Evolutionary conservation across 2,797 vertebrate genomes (phyloP).

Genomic region (Acrossocheilus wenchowensis): DNA sequence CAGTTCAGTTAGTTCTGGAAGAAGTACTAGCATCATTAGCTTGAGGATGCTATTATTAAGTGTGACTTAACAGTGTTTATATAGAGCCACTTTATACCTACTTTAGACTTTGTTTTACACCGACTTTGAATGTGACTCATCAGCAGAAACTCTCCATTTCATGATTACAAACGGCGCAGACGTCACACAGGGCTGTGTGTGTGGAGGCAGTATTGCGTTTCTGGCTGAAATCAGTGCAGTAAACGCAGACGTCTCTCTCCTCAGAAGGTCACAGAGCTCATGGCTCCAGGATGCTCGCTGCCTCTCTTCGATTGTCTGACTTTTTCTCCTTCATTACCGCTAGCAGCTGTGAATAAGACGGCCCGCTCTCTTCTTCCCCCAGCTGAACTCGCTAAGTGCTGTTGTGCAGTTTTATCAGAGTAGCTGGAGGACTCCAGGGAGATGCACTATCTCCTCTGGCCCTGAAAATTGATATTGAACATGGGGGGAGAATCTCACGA

Average conservation of each 20-base stretch:
- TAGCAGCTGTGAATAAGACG: constrained; percentile 75
- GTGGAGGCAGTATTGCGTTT: not conserved
- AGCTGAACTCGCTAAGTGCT: constrained; percentile 92
- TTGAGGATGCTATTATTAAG: not conserved
- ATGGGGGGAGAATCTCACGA: constrained; percentile 90
- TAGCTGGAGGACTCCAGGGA: constrained; percentile 89
- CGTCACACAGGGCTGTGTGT: not conserved
- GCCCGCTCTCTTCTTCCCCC: constrained; percentile 60
- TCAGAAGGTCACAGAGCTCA: constrained; percentile 81
- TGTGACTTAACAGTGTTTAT: not conserved
- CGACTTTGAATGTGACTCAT: not conserved
- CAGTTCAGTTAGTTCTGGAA: not conserved
- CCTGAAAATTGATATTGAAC: constrained; percentile 99
- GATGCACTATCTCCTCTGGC: constrained; percentile 88
- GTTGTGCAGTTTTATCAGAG: constrained; percentile 89
- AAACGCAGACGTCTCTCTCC: constrained; percentile 55
- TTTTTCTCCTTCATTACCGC: constrained; percentile 79
- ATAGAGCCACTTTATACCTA: not conserved
- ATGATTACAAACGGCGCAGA: not conserved
- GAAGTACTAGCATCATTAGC: not conserved
- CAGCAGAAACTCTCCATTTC: not conserved
- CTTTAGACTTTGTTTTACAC: not conserved
- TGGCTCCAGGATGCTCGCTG: constrained; percentile 76
- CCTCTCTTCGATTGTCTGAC: constrained; percentile 76
- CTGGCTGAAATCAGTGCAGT: constrained; percentile 10